Percentiles rank a stretch among this genome's conserved stretches.
Evolutionary conservation across 2,888 invertebrate species (phyloP).

Genomic region (Malthinus flaveolus): DNA sequence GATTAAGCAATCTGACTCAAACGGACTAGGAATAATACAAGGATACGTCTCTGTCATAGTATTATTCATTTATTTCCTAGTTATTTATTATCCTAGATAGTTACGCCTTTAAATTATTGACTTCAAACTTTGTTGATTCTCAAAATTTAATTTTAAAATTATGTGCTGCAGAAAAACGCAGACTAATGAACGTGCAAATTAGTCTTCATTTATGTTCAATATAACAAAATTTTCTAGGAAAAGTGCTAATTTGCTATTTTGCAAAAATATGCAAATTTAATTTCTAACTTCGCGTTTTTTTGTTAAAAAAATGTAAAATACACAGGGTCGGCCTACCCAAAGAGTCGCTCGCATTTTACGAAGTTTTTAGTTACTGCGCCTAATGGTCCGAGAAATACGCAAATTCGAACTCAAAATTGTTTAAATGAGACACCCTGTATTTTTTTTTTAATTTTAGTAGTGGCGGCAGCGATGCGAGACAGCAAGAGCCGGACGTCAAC

Average conservation of each 20-base stretch:
- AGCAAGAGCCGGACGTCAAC: no score
- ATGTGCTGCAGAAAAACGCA: neutral
- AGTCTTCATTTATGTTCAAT: conserved; percentile 14
- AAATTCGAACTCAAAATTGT: no score
- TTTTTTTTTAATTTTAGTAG: no score
- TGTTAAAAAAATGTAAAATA: neutral
- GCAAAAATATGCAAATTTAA: conserved; percentile 11
- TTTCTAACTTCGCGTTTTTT: neutral
- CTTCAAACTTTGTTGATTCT: no score
- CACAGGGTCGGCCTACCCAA: no score
- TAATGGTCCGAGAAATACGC: no score
- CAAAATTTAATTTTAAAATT: no score
- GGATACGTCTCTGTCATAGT: conserved; percentile 3
- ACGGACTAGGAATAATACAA: conserved; percentile 11
- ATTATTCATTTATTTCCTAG: conserved; percentile 5
- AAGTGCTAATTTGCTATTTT: conserved; percentile 13
- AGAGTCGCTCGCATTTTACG: no score
- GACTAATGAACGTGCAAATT: conserved; percentile 10
- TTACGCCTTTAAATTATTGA: no score
- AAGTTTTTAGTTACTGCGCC: no score
- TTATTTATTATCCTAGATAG: conserved; percentile 1
- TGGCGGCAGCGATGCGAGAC: no score
- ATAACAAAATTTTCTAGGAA: conserved; percentile 15
- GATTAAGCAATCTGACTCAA: conserved; percentile 21
- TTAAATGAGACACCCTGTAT: no score